Base-by-base conservation (phyloP, 1,140 invertebrate species). In the Gonatopus flavifemur region DNA sequence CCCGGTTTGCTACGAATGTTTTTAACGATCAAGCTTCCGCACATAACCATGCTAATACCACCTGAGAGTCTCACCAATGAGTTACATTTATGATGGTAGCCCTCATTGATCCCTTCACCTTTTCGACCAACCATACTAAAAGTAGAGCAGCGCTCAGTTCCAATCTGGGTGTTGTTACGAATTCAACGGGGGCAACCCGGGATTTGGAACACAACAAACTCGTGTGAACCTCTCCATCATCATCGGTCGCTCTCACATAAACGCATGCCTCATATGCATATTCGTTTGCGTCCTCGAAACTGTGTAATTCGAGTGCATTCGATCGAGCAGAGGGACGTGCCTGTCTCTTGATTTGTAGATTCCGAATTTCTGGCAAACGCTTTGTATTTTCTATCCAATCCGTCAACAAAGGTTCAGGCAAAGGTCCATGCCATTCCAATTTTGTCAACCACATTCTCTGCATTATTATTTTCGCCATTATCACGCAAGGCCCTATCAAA, bases 261-360 rank as follows among this genome's bases (percentile, higher is more conserved):
- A 72, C 19, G n/a, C 53, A 53, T 16, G 50, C 49, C 9, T 46
- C 59, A 35, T 57, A 66, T 19, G 49, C 55, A n/a, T 39, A 51
- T 41, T 58, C 57, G 15, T 53, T 59, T 15, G 70, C 57, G 20
- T 67, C 62, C 18, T 45, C 33, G 31, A 67, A 67, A 2, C 59
- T 62, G 37, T 64, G 64, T 1, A 67, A 13, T 43, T 62, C 46
- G n/a, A 64, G 52, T 8, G 32, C 18, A 1, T 33, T 24, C 20
- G 39, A 20, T 2, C 28, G 20, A 5, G n/a, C 3, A 15, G 22
- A 42, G 1, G 39, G 12, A 21, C n/a, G n/a, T n/a, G 49, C 7
- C 49, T 57, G 52, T 33, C 57, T 18, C 10, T 25, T 2, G 6
- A 60, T 51, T 36, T 40, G 21, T 13, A 63, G 47, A 2, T 56